A percentile compares a stretch with the other conserved stretches of the same genome.
These are phyloP conservation scores for Dipodomys spectabilis DNA, from an alignment of 2,113 vertebrate species.

Conservation along the genomic window DNA sequence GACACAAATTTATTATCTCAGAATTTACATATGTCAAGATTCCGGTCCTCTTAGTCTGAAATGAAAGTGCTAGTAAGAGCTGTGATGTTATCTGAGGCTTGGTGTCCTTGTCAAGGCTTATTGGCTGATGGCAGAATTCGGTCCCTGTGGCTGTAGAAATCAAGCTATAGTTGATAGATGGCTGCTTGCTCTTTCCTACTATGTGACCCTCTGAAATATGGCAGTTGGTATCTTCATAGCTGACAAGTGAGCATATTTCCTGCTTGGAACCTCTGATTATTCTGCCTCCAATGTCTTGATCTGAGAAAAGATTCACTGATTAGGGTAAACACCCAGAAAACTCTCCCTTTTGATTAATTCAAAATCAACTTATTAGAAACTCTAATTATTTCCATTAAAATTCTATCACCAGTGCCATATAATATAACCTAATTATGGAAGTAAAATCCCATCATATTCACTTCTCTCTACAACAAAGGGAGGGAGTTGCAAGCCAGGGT, in stretches of 20 bases:
- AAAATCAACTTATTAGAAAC: not conserved
- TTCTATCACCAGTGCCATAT: not conserved
- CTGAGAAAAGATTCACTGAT: not conserved
- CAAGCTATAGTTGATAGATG: not conserved
- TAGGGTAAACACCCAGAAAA: not conserved
- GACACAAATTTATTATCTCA: not conserved
- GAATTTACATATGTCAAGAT: not conserved
- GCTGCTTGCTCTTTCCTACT: not conserved
- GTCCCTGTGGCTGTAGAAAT: not conserved
- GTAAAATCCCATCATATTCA: not conserved
- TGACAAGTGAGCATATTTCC: not conserved
- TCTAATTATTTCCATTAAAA: not conserved
- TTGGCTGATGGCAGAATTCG: not conserved
- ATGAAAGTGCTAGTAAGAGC: not conserved
- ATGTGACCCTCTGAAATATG: not conserved
- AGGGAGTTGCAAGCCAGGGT: not conserved
- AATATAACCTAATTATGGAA: not conserved
- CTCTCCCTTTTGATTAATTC: not conserved
- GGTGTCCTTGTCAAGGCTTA: not conserved
- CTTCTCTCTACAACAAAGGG: not conserved
- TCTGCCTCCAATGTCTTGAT: not conserved
- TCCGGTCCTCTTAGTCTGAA: not conserved
- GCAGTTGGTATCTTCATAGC: not conserved
- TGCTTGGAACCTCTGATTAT: slow-evolving; percentile 3
- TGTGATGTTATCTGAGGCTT: not conserved